These are phyloP conservation scores for Operophtera brumata DNA, from an alignment of 2,888 invertebrate species.

Conservation along the genomic window DNA sequence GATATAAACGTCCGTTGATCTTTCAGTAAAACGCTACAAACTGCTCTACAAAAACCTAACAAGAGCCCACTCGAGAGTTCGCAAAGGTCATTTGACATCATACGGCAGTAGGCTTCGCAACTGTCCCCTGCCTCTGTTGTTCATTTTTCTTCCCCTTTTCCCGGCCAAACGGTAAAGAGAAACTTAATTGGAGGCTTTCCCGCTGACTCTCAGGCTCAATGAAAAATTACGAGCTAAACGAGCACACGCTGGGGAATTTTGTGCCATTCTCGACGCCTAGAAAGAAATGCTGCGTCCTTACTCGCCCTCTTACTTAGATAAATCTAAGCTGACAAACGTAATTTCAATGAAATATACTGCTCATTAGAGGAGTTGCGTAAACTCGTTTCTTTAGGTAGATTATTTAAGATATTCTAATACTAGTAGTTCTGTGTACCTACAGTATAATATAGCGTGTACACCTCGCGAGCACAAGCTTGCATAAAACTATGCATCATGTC, in stretches of 20 bases:
- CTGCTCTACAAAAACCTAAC: conserved; percentile 40
- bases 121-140: conserved; percentile 70
- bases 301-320: conserved; percentile 60
- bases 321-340: conserved; percentile 67
- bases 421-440: no score
- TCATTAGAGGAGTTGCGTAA: conserved; percentile 59
- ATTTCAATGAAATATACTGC: conserved; percentile 63
- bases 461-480: no score
- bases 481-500: no score
- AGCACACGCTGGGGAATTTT: conserved; percentile 76
- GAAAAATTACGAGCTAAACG: conserved; percentile 80
- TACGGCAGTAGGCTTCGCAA: conserved; percentile 49
- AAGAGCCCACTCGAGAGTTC: conserved; percentile 40
- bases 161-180: conserved; percentile 76
- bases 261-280: conserved; percentile 61
- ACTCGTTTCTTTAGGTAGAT: conserved; percentile 41
- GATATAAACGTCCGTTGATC: conserved; percentile 30
- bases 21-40: conserved; percentile 35
- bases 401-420: not conserved
- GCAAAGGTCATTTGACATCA: conserved; percentile 58
- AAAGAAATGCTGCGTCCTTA: conserved; percentile 68
- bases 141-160: conserved; percentile 75
- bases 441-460: no score
- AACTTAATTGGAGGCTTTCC: conserved; percentile 80
- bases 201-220: conserved; percentile 76